Percentiles rank a stretch among this genome's conserved stretches.
These are phyloP conservation scores for Ormyrus pomaceus DNA, from an alignment of 2,888 invertebrate genomes.

Conservation along the genomic window DNA sequence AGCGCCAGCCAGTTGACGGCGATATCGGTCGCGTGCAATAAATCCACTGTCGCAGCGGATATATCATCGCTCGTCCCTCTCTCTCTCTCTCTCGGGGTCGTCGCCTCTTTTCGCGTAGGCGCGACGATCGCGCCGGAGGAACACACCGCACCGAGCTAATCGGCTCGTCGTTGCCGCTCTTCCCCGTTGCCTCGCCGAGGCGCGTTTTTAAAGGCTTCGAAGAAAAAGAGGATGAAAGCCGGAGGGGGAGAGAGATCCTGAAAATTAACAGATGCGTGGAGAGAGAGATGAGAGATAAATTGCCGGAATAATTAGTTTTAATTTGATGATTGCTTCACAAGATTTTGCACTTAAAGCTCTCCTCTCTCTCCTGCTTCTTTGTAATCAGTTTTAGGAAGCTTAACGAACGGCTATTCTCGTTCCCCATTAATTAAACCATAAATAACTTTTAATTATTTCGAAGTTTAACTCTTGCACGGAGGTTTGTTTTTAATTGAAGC, in stretches of 20 bases:
- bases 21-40: slow-evolving; percentile 56
- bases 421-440: no score
- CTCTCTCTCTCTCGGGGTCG: background rate
- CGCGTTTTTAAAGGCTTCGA: background rate
- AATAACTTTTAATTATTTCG: background rate
- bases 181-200: background rate
- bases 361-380: no score
- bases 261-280: slow-evolving; percentile 14
- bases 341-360: no score
- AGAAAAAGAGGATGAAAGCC: background rate
- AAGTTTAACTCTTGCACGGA: background rate
- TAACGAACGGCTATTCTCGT: no score
- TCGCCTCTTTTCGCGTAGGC: slow-evolving; percentile 29
- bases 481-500: background rate
- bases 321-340: background rate
- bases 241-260: background rate
- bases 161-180: background rate
- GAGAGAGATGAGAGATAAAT: background rate
- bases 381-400: no score
- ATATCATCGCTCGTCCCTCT: slow-evolving; percentile 17
- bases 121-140: slow-evolving; percentile 2
- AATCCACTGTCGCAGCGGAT: slow-evolving; percentile 56
- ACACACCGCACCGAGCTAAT: slow-evolving; percentile 6
- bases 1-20: slow-evolving; percentile 32
- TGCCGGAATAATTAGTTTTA: slow-evolving; percentile 8